Percentiles rank a stretch among this genome's conserved stretches.
These are phyloP conservation scores for Hydractinia echinata DNA, from an alignment of 30 jellyfish, hydroid and myxozoan genomes.

Conservation along the genomic window DNA sequence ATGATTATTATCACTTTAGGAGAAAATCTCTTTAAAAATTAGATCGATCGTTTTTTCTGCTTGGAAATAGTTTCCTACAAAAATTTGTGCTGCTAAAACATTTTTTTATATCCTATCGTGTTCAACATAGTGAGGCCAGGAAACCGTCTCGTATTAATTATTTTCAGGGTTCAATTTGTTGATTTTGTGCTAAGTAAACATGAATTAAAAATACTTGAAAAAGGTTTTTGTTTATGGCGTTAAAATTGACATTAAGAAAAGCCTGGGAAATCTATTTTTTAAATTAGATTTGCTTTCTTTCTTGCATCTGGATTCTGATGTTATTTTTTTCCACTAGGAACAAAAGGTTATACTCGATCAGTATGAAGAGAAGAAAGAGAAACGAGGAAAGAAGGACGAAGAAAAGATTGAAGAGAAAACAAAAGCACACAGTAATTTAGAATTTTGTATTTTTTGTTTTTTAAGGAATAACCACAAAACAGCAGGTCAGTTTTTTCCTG, in stretches of 20 bases:
- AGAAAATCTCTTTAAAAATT: too few relatives aligned
- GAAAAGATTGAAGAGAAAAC: conserved; percentile 85
- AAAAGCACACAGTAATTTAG: conserved; percentile 63
- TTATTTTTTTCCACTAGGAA: conserved; percentile 45
- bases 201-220: not conserved
- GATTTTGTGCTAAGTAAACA: too few relatives aligned
- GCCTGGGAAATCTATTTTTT: not conserved
- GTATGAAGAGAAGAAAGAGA: conserved; percentile 78
- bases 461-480: not conserved
- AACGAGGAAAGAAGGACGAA: conserved; percentile 79
- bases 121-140: too few relatives aligned
- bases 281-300: not conserved
- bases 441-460: not conserved
- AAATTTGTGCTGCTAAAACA: too few relatives aligned
- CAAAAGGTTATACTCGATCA: conserved; percentile 70
- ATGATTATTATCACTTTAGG: too few relatives aligned
- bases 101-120: too few relatives aligned
- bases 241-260: not conserved
- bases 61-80: too few relatives aligned
- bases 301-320: not conserved
- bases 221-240: not conserved
- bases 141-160: too few relatives aligned
- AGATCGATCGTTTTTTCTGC: too few relatives aligned
- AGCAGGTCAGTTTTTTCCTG: too few relatives aligned
- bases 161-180: too few relatives aligned